Evolutionary conservation across 1,140 invertebrate genomes (phyloP), one percentile per base, ranked within the genome.

Genomic region (Cylas formicarius): DNA sequence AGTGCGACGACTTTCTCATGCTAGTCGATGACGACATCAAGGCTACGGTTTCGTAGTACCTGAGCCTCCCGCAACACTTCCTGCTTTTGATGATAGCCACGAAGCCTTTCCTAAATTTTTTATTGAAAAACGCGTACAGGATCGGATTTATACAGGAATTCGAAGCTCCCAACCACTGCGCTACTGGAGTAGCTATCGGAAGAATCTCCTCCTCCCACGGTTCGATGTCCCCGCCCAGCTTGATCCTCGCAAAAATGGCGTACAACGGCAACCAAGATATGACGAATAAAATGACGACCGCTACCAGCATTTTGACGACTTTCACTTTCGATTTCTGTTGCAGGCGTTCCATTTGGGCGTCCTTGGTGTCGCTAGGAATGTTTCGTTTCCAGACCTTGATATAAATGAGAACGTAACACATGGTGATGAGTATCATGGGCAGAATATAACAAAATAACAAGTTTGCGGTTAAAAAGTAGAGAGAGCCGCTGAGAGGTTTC

Each of bases 71-170:
- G 60, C 87, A 91, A 67, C 87, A 91, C 44, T 79, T 78, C 19
- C 82, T 74, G 50, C 84, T 87, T 62, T 86, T 84, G 1, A 94
- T 74, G 19, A 95, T 87, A 6, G 88, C 88, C 2, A 86, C 78
- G 67, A 97, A 97, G 2, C 93, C 93, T 26, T 86, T 81, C 1
- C 92, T 74, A 63, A 93, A 97, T 64, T 97, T 97, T 55, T 94
- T 91, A 66, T 95, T 96, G 71, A 96, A 95, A 66, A 91, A 94
- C 0, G 92, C 91, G 67, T 97, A 97, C n/a, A 98, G 76, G 28
- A 96, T 84, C 0, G 95, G 95, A 69, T 98, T 98, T 55, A 98
- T 91, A 72, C 91, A 96, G 19, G 90, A 93, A 66, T 97, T 97
- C 13, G 91, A 90, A 0, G 90, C 81, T 0, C 92, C 94, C 2